Evolutionary conservation across 2,113 vertebrate genomes (phyloP).

Genomic region (Atrichornis clamosus): DNA sequence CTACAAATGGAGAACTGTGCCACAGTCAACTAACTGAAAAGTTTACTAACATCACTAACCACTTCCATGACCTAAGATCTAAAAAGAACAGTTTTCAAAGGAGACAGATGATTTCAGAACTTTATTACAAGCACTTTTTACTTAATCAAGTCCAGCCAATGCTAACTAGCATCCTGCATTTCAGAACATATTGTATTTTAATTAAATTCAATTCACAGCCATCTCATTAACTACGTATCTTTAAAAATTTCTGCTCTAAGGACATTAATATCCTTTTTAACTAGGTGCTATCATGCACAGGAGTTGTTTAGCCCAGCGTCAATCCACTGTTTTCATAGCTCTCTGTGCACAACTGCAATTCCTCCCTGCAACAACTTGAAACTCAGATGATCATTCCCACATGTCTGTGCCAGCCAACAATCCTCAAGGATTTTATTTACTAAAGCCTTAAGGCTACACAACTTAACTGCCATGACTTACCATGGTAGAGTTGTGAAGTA

Average conservation of each 20-base stretch:
- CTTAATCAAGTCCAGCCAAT: neutral
- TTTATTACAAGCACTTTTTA: neutral
- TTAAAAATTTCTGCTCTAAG: neutral
- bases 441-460: slow-evolving; percentile 47
- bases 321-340: slow-evolving; percentile 23
- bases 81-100: slow-evolving; percentile 10
- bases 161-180: slow-evolving; percentile 20
- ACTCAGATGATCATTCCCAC: slow-evolving; percentile 68
- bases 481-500: neutral
- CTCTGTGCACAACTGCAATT: slow-evolving; percentile 29
- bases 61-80: neutral
- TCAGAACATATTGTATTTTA: slow-evolving; percentile 32
- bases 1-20: neutral
- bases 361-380: slow-evolving; percentile 42
- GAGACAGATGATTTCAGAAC: neutral
- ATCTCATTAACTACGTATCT: slow-evolving; percentile 2
- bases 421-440: slow-evolving; percentile 29
- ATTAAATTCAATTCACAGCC: slow-evolving; percentile 29
- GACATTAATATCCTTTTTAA: slow-evolving; percentile 32
- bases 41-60: neutral
- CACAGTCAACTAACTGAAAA: neutral
- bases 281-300: slow-evolving; percentile 34
- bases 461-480: neutral
- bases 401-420: slow-evolving; percentile 46
- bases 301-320: neutral